phyloP scores from a whole-genome alignment of 2,113 vertebrate genomes.

The Pleuronectes platessa region DNA sequence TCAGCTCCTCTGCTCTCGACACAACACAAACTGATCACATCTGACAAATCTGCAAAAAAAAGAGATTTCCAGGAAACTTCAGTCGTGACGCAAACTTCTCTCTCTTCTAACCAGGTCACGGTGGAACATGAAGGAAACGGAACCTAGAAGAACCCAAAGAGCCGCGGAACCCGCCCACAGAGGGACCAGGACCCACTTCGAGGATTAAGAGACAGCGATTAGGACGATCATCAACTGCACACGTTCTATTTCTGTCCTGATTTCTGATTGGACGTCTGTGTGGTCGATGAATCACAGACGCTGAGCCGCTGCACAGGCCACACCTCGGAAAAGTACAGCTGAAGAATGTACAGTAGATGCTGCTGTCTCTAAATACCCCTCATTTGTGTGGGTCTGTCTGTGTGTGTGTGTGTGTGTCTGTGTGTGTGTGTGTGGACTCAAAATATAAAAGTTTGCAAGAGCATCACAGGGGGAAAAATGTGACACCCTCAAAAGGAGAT shows the following conservation, averaged over 20 bases:
- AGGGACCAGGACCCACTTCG: too few species aligned
- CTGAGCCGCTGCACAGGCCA: constrained; percentile 18
- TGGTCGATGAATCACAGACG: constrained; percentile 52
- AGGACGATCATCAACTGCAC: constrained; percentile 9
- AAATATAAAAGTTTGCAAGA: background rate
- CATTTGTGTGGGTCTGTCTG: background rate
- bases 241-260: constrained; percentile 31
- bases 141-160: too few species aligned
- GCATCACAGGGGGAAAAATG: constrained; percentile 14
- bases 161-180: background rate
- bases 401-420: constrained; percentile 5
- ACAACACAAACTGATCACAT: too few species aligned
- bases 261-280: constrained; percentile 34
- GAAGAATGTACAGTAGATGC: constrained; percentile 13
- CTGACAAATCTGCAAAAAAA: background rate
- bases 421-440: background rate
- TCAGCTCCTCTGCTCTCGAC: too few species aligned
- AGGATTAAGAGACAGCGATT: background rate
- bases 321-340: constrained; percentile 56
- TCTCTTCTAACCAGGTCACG: background rate
- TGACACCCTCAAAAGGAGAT: constrained; percentile 42
- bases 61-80: background rate
- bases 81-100: background rate
- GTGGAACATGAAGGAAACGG: background rate
- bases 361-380: background rate